Percentiles rank a stretch among this genome's conserved stretches.
Conservation (phyloP, 2,113 vertebrate species). For the Paraplagusia blochii region DNA sequence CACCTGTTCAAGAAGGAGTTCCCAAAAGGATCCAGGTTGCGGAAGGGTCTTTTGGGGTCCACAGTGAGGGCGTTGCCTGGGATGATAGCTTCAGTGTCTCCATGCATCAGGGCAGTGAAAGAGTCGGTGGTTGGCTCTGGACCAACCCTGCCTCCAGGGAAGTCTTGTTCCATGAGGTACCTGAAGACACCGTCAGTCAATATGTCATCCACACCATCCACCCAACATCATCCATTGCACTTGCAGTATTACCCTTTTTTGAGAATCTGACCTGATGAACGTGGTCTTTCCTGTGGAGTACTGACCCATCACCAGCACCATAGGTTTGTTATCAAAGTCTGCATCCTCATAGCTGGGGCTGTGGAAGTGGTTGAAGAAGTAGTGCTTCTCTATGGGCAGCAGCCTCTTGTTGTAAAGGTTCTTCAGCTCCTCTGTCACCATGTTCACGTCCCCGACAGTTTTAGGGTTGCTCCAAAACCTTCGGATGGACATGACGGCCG, state of each 20-base stretch:
- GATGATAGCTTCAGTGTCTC: conserved; percentile 73
- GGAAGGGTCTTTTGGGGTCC: conserved; percentile 87
- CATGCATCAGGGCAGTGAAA: conserved; percentile 88
- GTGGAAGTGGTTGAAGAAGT: conserved; percentile 85
- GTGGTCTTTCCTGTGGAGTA: conserved; percentile 92
- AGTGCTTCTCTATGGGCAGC: conserved; percentile 83
- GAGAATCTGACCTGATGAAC: conserved; percentile 76
- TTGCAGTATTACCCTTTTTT: background rate
- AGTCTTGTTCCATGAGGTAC: conserved; percentile 88
- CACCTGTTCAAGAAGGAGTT: conserved; percentile 89
- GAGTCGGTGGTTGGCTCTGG: conserved; percentile 90
- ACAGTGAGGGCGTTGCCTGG: conserved; percentile 87
- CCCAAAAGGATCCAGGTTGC: conserved; percentile 86
- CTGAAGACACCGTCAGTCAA: conserved; percentile 45
- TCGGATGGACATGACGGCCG: conserved; percentile 52
- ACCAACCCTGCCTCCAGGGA: conserved; percentile 84
- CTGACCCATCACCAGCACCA: conserved; percentile 89
- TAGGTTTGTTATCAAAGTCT: conserved; percentile 88
- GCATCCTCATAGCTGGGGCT: conserved; percentile 84
- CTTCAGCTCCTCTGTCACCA: conserved; percentile 83
- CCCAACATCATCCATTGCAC: background rate
- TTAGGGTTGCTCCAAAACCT: conserved; percentile 63
- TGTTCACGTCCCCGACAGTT: conserved; percentile 75
- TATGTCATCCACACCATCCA: background rate
- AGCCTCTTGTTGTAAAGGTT: conserved; percentile 82